A percentile compares a stretch with the other conserved stretches of the same genome.
These are phyloP conservation scores for Mugil cephalus DNA, from an alignment of 2,113 vertebrate species.

Conservation along the genomic window DNA sequence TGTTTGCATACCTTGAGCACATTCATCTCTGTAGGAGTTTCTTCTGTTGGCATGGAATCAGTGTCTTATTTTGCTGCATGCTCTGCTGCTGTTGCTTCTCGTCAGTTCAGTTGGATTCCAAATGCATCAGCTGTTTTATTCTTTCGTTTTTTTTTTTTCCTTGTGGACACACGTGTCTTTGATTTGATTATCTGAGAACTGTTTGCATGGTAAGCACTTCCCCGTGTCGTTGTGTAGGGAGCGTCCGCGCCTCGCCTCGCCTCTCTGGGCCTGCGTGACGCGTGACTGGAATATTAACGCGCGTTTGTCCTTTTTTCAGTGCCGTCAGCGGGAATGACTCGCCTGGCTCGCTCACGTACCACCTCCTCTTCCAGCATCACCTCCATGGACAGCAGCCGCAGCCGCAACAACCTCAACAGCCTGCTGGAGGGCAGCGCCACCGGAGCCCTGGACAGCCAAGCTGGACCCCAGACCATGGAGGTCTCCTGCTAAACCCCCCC, in stretches of 20 bases:
- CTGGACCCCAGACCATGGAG: conserved; percentile 93
- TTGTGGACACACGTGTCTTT: conserved; percentile 14
- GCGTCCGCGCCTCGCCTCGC: conserved; percentile 12
- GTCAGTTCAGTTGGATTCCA: conserved; percentile 42
- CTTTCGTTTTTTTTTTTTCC: conserved; percentile 10
- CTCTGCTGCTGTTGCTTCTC: conserved; percentile 52
- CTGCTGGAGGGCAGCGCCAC: conserved; percentile 85
- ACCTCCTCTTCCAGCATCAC: conserved; percentile 93
- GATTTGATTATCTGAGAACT: conserved; percentile 31
- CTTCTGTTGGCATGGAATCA: conserved; percentile 60
- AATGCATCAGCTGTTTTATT: conserved; percentile 30
- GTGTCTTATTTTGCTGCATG: conserved; percentile 70
- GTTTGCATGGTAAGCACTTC: conserved; percentile 69
- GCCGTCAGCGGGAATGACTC: conserved; percentile 92
- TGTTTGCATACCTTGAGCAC: conserved; percentile 62
- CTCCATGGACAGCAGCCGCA: conserved; percentile 91
- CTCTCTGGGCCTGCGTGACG: neutral
- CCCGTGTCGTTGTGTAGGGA: conserved; percentile 11
- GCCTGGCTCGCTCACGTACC: conserved; percentile 92
- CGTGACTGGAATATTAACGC: conserved; percentile 54
- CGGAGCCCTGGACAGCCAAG: conserved; percentile 84
- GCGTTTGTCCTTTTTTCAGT: conserved; percentile 82
- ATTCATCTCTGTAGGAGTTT: conserved; percentile 54
- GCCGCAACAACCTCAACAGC: conserved; percentile 89
- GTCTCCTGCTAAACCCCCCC: conserved; percentile 90